Percentiles rank a stretch among this genome's conserved stretches.
phyloP scores from a whole-genome alignment of 2,113 vertebrate genomes.

The Morone chrysops region DNA sequence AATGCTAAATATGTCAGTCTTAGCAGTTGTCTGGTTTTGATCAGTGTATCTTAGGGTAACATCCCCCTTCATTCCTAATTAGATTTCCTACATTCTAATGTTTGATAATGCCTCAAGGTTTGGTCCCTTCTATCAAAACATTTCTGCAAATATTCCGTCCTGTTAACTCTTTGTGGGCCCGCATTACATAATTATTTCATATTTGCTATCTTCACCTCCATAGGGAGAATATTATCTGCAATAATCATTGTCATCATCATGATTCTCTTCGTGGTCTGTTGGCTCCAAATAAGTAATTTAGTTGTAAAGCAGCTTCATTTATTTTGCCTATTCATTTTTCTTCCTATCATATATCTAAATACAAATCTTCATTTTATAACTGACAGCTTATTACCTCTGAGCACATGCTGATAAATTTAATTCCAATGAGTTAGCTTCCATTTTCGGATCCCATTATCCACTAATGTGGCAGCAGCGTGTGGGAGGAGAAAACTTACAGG shows the following conservation, averaged over 20 bases:
- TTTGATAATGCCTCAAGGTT: slow-evolving; percentile 77
- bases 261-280: slow-evolving; percentile 80
- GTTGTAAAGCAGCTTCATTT: slow-evolving; percentile 85
- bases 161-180: slow-evolving; percentile 69
- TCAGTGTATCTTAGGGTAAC: slow-evolving; percentile 55
- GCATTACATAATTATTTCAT: slow-evolving; percentile 77
- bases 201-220: slow-evolving; percentile 79
- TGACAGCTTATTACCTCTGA: slow-evolving; percentile 89
- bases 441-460: slow-evolving; percentile 85
- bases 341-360: slow-evolving; percentile 88
- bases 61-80: slow-evolving; percentile 72
- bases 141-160: slow-evolving; percentile 60
- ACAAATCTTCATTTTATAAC: slow-evolving; percentile 87
- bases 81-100: slow-evolving; percentile 77
- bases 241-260: slow-evolving; percentile 83
- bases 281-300: slow-evolving; percentile 86
- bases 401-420: slow-evolving; percentile 88
- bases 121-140: slow-evolving; percentile 67
- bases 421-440: slow-evolving; percentile 86
- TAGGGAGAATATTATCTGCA: slow-evolving; percentile 79
- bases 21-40: slow-evolving; percentile 67
- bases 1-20: slow-evolving; percentile 33
- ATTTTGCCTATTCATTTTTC: slow-evolving; percentile 85
- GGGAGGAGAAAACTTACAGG: slow-evolving; percentile 69
- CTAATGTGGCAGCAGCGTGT: slow-evolving; percentile 78